Conservation (phyloP, 2,888 invertebrate species). For the Phortica magna region DNA sequence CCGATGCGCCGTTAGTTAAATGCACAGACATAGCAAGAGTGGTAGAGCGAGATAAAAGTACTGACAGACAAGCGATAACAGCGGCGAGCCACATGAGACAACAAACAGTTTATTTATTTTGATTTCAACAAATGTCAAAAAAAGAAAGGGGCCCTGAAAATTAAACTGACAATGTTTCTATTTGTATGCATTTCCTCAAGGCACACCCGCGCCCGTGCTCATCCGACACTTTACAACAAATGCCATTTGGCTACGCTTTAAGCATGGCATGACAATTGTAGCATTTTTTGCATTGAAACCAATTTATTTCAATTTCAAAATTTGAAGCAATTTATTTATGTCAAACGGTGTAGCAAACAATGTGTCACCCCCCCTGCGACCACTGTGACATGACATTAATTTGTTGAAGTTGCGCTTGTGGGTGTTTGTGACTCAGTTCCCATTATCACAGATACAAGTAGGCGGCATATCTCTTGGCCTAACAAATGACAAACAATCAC, state of each 20-base stretch:
- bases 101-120: not conserved
- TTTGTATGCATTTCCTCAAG: not conserved
- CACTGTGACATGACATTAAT: slow-evolving; percentile 22
- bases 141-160: no score
- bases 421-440: slow-evolving; percentile 15
- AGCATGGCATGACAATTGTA: slow-evolving; percentile 25
- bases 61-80: not conserved
- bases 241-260: slow-evolving; percentile 24
- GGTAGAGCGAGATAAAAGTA: not conserved
- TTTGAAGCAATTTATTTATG: slow-evolving; percentile 66
- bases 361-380: slow-evolving; percentile 13
- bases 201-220: slow-evolving; percentile 1
- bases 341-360: slow-evolving; percentile 44
- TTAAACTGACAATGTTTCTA: no score
- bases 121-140: no score
- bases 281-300: slow-evolving; percentile 68
- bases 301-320: slow-evolving; percentile 66
- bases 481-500: no score
- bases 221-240: not conserved
- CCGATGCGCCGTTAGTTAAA: no score
- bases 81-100: not conserved
- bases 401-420: slow-evolving; percentile 11
- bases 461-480: no score
- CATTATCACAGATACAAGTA: slow-evolving; percentile 36
- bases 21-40: not conserved